phyloP scores from a whole-genome alignment of 92 coral and sea anemone species.

The Chrysogorgia sp. region DNA sequence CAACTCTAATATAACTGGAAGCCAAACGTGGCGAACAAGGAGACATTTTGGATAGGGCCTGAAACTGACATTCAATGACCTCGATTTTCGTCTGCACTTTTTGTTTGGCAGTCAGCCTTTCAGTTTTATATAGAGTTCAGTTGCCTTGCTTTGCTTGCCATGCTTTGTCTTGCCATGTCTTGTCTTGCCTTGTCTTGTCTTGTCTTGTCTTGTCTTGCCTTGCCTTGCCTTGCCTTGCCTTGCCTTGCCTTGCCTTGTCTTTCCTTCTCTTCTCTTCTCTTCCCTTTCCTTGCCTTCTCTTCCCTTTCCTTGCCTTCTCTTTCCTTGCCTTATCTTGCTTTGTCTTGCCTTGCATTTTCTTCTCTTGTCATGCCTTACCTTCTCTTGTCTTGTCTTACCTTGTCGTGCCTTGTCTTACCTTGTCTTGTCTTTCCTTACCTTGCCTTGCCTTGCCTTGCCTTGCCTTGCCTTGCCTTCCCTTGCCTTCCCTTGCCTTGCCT shows the following conservation, averaged over 20 bases:
- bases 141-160: too few species aligned
- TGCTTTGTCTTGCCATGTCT: too few species aligned
- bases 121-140: too few species aligned
- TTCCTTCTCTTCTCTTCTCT: background rate
- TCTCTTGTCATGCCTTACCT: background rate
- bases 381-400: slow-evolving; percentile 1
- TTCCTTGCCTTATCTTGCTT: background rate
- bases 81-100: too few species aligned
- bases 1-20: background rate
- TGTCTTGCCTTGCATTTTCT: background rate
- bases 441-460: background rate
- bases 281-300: background rate
- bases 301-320: background rate
- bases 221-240: too few species aligned
- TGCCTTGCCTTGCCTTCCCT: background rate
- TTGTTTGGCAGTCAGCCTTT: too few species aligned
- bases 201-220: too few species aligned
- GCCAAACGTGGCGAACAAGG: too few species aligned
- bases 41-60: too few species aligned
- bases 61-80: too few species aligned
- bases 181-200: too few species aligned
- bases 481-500: background rate
- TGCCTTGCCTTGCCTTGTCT: too few species aligned
- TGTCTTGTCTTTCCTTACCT: background rate
- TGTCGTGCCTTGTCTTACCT: background rate